These are phyloP conservation scores for Laspeyria flexula DNA, from an alignment of 2,888 invertebrate species.

Conservation along the genomic window DNA sequence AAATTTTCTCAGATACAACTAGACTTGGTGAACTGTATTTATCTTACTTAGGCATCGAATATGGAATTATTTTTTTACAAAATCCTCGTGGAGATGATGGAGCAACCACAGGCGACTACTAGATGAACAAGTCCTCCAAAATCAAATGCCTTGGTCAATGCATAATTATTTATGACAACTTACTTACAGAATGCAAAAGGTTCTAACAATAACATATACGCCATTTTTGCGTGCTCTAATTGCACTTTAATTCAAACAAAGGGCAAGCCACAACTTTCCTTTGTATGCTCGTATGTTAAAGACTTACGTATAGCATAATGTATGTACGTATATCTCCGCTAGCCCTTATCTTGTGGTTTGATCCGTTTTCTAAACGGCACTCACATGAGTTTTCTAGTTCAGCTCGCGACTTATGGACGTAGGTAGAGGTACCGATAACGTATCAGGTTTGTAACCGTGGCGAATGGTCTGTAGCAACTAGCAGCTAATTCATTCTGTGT, in stretches of 20 bases:
- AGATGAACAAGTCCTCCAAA: too few species aligned
- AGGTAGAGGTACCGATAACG: slow-evolving; percentile 8
- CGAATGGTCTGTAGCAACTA: slow-evolving; percentile 1
- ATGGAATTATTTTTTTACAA: too few species aligned
- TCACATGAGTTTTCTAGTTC: slow-evolving; percentile 17
- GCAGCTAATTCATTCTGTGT: slow-evolving; percentile 1
- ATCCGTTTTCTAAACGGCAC: slow-evolving; percentile 29
- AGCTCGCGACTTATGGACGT: neutral
- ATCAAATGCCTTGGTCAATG: too few species aligned
- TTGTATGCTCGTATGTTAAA: neutral
- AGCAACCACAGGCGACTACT: too few species aligned
- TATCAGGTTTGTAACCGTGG: slow-evolving; percentile 7
- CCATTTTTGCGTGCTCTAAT: neutral
- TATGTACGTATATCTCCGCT: slow-evolving; percentile 1
- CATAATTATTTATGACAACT: too few species aligned
- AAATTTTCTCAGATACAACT: too few species aligned
- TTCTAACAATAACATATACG: too few species aligned
- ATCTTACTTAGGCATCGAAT: too few species aligned
- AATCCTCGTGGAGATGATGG: too few species aligned
- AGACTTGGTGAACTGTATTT: too few species aligned
- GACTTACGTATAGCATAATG: neutral
- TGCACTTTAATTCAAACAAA: too few species aligned
- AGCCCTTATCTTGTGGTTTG: slow-evolving; percentile 22
- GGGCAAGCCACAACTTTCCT: neutral
- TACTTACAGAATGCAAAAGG: too few species aligned